These are phyloP conservation scores for Chelidonichthys spinosus DNA, from an alignment of 2,797 vertebrate species.

Conservation along the genomic window DNA sequence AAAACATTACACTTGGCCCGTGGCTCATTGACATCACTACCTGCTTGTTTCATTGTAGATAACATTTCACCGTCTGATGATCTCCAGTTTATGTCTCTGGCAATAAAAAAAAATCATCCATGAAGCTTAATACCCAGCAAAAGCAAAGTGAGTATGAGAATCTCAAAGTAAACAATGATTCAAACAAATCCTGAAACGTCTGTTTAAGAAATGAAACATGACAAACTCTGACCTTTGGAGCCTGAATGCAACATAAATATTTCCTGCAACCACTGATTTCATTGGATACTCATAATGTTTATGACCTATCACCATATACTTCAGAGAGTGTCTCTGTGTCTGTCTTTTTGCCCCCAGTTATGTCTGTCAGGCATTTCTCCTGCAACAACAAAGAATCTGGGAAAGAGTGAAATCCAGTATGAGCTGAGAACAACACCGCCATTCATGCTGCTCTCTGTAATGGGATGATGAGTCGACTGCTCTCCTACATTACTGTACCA, in stretches of 20 bases:
- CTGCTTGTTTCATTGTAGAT: conserved; percentile 9
- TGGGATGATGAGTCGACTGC: not conserved
- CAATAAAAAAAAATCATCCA: not conserved
- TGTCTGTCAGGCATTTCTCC: conserved; percentile 8
- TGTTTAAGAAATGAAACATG: not conserved
- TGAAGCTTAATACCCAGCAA: not conserved
- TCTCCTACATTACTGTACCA: not conserved
- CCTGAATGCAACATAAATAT: not conserved
- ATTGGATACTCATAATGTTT: conserved; percentile 6
- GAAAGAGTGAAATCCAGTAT: not conserved
- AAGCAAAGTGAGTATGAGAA: not conserved
- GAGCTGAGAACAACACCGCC: not conserved
- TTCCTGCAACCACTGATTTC: not conserved
- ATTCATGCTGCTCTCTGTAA: not conserved
- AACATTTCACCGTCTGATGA: conserved; percentile 20
- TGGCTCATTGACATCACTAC: not conserved
- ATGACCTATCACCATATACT: conserved; percentile 4
- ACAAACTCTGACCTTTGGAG: conserved; percentile 11
- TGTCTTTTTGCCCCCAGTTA: not conserved
- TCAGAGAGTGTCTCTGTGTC: not conserved
- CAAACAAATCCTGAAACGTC: not conserved
- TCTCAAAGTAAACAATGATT: too few species aligned
- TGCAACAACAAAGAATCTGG: not conserved
- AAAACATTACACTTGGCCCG: not conserved
- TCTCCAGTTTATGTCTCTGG: not conserved